A percentile compares a stretch with the other conserved stretches of the same genome.
Conservation (phyloP, 2,888 invertebrate species). For the Eurois occulta region DNA sequence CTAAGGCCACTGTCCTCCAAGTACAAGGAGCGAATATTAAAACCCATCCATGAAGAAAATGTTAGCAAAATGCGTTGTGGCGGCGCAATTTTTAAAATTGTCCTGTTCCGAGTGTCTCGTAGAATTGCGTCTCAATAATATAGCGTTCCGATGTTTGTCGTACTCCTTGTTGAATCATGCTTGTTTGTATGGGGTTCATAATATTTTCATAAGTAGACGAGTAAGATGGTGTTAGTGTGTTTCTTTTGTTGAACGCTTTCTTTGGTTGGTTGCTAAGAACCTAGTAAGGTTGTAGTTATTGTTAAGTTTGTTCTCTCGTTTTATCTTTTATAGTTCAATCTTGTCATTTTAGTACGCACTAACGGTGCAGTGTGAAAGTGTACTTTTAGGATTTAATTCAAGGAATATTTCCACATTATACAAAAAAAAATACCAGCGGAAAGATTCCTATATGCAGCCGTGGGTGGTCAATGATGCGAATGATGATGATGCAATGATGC, state of each 20-base stretch:
- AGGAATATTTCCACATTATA: background rate
- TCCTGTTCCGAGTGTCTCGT: constrained; percentile 55
- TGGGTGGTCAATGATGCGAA: background rate
- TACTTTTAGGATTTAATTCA: too few species aligned
- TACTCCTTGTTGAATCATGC: constrained; percentile 12
- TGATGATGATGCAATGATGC: background rate
- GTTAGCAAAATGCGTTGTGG: constrained; percentile 67
- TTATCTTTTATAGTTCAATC: background rate
- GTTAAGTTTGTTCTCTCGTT: background rate
- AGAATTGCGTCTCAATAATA: constrained; percentile 46
- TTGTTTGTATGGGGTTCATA: constrained; percentile 16
- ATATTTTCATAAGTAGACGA: constrained; percentile 17
- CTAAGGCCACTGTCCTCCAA: constrained; percentile 36
- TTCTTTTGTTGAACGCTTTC: background rate
- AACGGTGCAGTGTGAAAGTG: background rate
- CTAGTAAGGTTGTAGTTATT: background rate
- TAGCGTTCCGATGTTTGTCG: constrained; percentile 39
- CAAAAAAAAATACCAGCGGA: background rate
- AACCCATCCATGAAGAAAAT: constrained; percentile 72
- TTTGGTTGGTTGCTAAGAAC: background rate
- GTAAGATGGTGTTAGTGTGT: background rate
- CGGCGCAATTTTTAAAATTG: constrained; percentile 73
- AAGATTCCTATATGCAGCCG: background rate
- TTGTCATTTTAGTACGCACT: background rate
- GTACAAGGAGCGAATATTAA: constrained; percentile 75